phyloP scores from a whole-genome alignment of 2,797 vertebrate species.

The Pelobates cultripes region DNA sequence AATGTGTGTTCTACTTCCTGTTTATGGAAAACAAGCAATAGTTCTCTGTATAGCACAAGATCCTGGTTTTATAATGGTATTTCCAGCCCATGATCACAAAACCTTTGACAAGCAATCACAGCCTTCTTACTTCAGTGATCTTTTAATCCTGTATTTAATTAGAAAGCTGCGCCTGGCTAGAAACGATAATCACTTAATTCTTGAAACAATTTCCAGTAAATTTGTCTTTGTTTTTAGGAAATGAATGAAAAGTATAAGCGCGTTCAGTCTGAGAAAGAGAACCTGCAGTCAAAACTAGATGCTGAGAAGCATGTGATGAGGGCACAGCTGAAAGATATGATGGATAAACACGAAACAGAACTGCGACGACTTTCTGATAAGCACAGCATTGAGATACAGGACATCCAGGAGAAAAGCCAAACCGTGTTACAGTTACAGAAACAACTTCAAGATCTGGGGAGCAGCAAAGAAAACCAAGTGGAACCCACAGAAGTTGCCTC shows the following conservation, averaged over 20 bases:
- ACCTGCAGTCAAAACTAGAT: constrained; percentile 85
- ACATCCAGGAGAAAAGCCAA: constrained; percentile 72
- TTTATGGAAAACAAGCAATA: no score
- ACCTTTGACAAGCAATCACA: neutral
- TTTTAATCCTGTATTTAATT: neutral
- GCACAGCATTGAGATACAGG: constrained; percentile 58
- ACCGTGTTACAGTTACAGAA: constrained; percentile 67
- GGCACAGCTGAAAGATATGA: constrained; percentile 85
- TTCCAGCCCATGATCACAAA: no score
- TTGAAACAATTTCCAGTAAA: neutral
- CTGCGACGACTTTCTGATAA: constrained; percentile 70
- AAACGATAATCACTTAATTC: neutral
- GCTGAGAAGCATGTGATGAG: constrained; percentile 92
- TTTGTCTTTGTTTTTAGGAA: constrained; percentile 69
- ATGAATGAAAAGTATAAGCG: constrained; percentile 74
- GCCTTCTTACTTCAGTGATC: neutral
- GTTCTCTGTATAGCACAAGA: no score
- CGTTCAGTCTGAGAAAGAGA: constrained; percentile 82
- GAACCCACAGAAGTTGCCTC: constrained; percentile 46
- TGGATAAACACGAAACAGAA: constrained; percentile 86
- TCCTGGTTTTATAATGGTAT: no score
- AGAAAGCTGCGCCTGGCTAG: neutral
- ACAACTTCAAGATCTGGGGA: constrained; percentile 67
- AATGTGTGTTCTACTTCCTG: no score
- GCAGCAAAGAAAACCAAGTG: constrained; percentile 12